Conservation (phyloP, 2,888 invertebrate species). For the Piscicola geometra region DNA sequence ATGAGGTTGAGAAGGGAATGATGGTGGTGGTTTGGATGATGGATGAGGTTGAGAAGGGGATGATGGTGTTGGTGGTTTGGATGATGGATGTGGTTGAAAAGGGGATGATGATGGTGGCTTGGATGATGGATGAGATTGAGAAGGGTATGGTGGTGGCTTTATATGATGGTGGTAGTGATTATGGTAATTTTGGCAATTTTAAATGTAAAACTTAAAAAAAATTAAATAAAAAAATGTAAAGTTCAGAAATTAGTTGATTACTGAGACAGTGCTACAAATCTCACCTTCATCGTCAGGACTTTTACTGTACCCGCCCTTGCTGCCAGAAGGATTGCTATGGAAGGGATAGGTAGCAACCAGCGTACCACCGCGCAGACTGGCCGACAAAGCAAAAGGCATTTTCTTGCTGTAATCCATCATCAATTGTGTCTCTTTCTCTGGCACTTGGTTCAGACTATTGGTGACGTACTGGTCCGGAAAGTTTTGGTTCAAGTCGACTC, state of each 20-base stretch:
- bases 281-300: conserved; percentile 74
- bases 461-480: conserved; percentile 74
- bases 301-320: conserved; percentile 51
- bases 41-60: no score
- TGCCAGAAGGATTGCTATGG: conserved; percentile 65
- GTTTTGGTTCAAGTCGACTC: conserved; percentile 72
- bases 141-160: no score
- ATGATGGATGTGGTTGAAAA: no score
- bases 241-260: no score
- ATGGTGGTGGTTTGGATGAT: no score
- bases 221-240: no score
- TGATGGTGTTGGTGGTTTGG: no score
- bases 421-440: conserved; percentile 50
- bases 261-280: not conserved
- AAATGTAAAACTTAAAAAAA: no score
- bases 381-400: conserved; percentile 75
- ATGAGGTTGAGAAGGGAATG: no score
- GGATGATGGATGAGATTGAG: no score
- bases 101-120: no score
- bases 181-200: not conserved
- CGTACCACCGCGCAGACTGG: conserved; percentile 77
- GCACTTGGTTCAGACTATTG: conserved; percentile 60
- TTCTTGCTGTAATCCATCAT: conserved; percentile 60
- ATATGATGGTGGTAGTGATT: not conserved
- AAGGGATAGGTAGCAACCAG: conserved; percentile 96